A percentile compares a stretch with the other conserved stretches of the same genome.
Conservation (phyloP, 1,140 invertebrate species). For the Panulirus ornatus region DNA sequence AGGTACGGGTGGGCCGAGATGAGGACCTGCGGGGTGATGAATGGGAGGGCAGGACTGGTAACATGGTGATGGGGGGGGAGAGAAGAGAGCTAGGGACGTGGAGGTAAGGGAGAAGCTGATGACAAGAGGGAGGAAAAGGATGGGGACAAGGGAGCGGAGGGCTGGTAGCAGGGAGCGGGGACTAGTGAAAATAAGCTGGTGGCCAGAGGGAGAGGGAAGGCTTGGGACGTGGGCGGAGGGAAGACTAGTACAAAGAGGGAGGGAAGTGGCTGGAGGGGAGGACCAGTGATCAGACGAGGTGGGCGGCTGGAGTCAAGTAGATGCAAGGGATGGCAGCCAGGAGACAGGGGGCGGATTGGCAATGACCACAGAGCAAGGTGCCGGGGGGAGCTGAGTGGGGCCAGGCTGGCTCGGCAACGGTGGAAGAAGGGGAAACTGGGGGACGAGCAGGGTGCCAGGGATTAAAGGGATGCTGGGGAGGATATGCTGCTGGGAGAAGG, state of each 20-base stretch:
- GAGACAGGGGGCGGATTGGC: background rate
- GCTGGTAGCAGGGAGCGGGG: constrained; percentile 1
- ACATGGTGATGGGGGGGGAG: background rate
- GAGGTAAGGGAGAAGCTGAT: background rate
- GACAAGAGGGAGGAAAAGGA: background rate
- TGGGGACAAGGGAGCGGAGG: background rate
- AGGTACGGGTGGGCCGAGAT: background rate
- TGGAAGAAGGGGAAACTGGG: too few species aligned
- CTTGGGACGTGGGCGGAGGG: background rate
- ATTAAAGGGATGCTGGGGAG: too few species aligned
- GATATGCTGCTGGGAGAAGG: too few species aligned
- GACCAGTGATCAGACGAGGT: too few species aligned
- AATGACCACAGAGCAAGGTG: too few species aligned
- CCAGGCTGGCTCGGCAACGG: too few species aligned
- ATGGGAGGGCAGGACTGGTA: background rate
- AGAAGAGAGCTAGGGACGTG: background rate
- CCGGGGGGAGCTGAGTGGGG: too few species aligned
- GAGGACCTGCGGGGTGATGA: background rate
- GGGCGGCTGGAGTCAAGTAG: too few species aligned
- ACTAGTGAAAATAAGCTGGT: background rate
- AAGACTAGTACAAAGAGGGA: background rate
- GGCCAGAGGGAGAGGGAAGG: background rate
- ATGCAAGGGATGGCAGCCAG: background rate
- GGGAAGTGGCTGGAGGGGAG: too few species aligned
- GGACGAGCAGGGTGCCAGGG: too few species aligned